phyloP scores from a whole-genome alignment of 2,888 invertebrate species.

The Chalcosyrphus nemorum region DNA sequence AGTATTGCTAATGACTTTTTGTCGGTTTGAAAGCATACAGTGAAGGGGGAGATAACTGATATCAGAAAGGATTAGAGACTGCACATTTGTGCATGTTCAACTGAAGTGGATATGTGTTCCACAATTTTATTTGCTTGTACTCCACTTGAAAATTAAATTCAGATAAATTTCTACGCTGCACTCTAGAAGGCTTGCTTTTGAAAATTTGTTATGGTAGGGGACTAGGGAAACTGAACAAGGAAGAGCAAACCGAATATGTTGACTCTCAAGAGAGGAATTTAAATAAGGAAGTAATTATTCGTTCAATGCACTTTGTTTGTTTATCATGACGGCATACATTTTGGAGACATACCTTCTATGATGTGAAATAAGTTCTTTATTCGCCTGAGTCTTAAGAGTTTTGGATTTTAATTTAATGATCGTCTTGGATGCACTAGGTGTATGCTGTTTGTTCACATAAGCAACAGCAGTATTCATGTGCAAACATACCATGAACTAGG shows the following conservation, averaged over 20 bases:
- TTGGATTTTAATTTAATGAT: too few species aligned
- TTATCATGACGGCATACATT: not conserved
- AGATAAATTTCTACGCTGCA: slow-evolving; percentile 35
- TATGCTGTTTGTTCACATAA: too few species aligned
- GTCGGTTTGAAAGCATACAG: slow-evolving; percentile 3
- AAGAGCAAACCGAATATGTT: slow-evolving; percentile 5
- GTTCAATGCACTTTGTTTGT: slow-evolving; percentile 6
- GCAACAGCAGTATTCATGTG: too few species aligned
- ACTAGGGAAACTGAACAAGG: not conserved
- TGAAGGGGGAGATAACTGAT: slow-evolving; percentile 27
- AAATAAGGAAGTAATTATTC: slow-evolving; percentile 19
- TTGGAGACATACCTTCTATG: not conserved
- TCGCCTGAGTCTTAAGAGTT: not conserved
- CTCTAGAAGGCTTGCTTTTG: slow-evolving; percentile 1
- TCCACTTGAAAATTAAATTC: slow-evolving; percentile 61
- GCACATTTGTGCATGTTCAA: slow-evolving; percentile 29
- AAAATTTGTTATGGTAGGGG: slow-evolving; percentile 5
- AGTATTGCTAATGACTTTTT: slow-evolving; percentile 57
- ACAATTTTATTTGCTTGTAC: slow-evolving; percentile 43
- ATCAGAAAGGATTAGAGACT: slow-evolving; percentile 12
- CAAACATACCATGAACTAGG: too few species aligned
- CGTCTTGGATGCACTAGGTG: too few species aligned
- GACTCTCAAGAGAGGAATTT: not conserved
- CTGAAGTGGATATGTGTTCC: slow-evolving; percentile 25
- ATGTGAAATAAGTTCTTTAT: not conserved